Conservation (phyloP, 2,113 vertebrate species). For the Cromileptes altivelis region DNA sequence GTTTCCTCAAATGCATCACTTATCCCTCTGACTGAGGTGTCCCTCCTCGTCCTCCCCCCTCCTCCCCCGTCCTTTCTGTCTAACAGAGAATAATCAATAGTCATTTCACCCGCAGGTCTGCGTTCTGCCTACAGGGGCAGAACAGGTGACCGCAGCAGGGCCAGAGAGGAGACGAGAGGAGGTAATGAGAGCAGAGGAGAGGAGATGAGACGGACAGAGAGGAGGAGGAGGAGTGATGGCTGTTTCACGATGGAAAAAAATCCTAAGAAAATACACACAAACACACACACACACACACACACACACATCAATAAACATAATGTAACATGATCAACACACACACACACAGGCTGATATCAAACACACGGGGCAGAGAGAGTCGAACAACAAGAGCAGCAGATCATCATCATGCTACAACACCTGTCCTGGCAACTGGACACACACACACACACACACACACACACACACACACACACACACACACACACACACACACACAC, state of each 20-base stretch:
- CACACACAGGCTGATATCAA: not conserved
- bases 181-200: conserved; percentile 61
- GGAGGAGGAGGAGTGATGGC: not conserved
- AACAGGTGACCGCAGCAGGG: conserved; percentile 55
- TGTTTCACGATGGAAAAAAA: not conserved
- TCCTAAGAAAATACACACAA: not conserved
- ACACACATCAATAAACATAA: conserved; percentile 17
- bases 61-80: not conserved
- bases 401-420: conserved; percentile 43
- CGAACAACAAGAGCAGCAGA: conserved; percentile 23
- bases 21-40: conserved; percentile 28
- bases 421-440: conserved; percentile 45
- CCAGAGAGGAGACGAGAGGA: conserved; percentile 52
- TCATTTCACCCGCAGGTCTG: conserved; percentile 66
- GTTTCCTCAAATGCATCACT: conserved; percentile 23
- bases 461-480: not conserved
- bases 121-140: conserved; percentile 52
- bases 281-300: conserved; percentile 14
- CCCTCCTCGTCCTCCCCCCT: not conserved
- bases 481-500: not conserved
- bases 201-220: conserved; percentile 1
- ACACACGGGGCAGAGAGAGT: conserved; percentile 5
- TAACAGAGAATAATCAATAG: conserved; percentile 71
- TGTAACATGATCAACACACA: not conserved
- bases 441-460: conserved; percentile 17